These are phyloP conservation scores for Ctenoplectra terminalis DNA, from an alignment of 1,140 invertebrate species.

Conservation along the genomic window DNA sequence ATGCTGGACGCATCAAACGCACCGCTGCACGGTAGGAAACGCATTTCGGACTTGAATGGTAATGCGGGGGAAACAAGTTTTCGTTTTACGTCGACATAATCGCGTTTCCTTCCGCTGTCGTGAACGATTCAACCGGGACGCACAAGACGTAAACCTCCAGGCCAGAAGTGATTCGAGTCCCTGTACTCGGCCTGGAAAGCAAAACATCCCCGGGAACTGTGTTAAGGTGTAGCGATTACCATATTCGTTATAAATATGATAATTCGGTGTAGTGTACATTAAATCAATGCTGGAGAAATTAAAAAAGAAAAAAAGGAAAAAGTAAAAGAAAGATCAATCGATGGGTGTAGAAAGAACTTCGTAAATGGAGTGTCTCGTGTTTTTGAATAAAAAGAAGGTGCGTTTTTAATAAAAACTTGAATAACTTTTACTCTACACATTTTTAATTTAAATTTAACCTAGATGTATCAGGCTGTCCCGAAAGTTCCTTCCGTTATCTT, in stretches of 20 bases:
- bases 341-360: not conserved
- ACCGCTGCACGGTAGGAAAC: constrained; percentile 70
- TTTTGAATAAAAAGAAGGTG: not conserved
- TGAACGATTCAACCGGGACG: constrained; percentile 22
- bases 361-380: not conserved
- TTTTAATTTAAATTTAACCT: not conserved
- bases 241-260: constrained; percentile 25
- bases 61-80: constrained; percentile 69
- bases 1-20: constrained; percentile 70
- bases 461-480: too few relatives aligned
- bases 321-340: not conserved
- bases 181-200: not conserved
- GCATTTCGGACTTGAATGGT: constrained; percentile 70
- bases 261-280: not conserved
- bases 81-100: constrained; percentile 65
- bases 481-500: too few relatives aligned
- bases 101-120: constrained; percentile 52
- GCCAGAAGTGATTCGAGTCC: not conserved
- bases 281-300: not conserved
- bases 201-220: not conserved
- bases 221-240: constrained; percentile 11
- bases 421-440: not conserved
- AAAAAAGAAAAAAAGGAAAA: too few relatives aligned
- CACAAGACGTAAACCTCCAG: not conserved
- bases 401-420: not conserved